These are phyloP conservation scores for Papilio helenus DNA, from an alignment of 1,140 invertebrate genomes.

Conservation along the genomic window DNA sequence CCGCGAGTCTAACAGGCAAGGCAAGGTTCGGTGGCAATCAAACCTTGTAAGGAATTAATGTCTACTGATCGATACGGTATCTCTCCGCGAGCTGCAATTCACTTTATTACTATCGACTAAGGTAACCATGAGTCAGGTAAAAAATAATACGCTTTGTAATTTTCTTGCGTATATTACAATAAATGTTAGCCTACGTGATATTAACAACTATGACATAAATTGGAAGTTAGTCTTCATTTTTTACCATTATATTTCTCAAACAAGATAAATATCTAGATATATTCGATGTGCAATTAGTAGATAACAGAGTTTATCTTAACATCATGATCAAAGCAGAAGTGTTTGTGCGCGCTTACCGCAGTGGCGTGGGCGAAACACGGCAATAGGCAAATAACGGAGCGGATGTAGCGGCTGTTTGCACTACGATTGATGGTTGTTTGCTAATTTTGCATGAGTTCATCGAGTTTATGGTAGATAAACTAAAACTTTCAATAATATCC, in stretches of 20 bases:
- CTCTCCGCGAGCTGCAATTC: conserved; percentile 35
- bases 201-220: too few species aligned
- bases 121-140: background rate
- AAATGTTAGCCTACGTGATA: too few species aligned
- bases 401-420: conserved; percentile 28
- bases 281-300: background rate
- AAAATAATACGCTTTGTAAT: background rate
- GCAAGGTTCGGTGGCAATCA: conserved; percentile 29
- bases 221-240: too few species aligned
- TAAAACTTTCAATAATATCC: background rate
- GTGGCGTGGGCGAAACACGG: conserved; percentile 3
- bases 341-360: background rate
- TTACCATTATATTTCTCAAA: background rate
- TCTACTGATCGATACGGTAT: conserved; percentile 38
- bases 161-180: too few species aligned
- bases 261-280: background rate
- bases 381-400: conserved; percentile 21
- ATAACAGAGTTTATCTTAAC: background rate
- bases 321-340: background rate
- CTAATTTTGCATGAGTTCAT: conserved; percentile 26
- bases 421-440: conserved; percentile 22
- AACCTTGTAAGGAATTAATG: conserved; percentile 37
- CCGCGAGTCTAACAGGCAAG: conserved; percentile 8
- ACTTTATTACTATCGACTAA: conserved; percentile 35
- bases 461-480: background rate